phyloP scores from a whole-genome alignment of 2,888 invertebrate genomes.

The Eugnorisma glareosa region DNA sequence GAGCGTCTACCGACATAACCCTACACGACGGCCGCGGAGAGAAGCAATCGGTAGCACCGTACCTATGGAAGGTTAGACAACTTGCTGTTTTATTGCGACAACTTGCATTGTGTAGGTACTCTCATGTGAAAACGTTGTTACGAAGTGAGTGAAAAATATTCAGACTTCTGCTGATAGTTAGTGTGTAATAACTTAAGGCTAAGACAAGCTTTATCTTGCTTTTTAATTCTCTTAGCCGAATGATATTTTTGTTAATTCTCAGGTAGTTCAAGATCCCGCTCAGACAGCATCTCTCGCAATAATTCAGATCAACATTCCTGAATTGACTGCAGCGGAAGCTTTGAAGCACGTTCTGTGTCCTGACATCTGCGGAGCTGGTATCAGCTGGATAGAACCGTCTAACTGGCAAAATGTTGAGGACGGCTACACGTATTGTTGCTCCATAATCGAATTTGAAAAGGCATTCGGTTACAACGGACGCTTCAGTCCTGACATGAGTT shows the following conservation, averaged over 20 bases:
- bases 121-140: too few relatives aligned
- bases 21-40: slow-evolving; percentile 55
- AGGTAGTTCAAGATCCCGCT: slow-evolving; percentile 76
- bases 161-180: not conserved
- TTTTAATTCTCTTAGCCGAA: not conserved
- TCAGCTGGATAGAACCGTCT: slow-evolving; percentile 72
- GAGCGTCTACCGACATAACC: slow-evolving; percentile 14
- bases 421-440: slow-evolving; percentile 79
- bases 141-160: too few relatives aligned
- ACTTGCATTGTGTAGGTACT: not conserved
- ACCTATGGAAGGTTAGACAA: slow-evolving; percentile 79
- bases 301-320: slow-evolving; percentile 79
- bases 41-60: slow-evolving; percentile 69
- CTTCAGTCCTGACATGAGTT: slow-evolving; percentile 58
- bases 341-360: slow-evolving; percentile 67
- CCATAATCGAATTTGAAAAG: slow-evolving; percentile 71
- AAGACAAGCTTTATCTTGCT: not conserved
- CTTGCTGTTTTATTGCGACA: not conserved
- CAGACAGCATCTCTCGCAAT: slow-evolving; percentile 74
- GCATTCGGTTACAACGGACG: slow-evolving; percentile 63
- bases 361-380: slow-evolving; percentile 71
- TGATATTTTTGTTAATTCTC: slow-evolving; percentile 9
- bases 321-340: slow-evolving; percentile 65
- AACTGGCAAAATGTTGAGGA: slow-evolving; percentile 70
- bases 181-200: not conserved